A percentile compares a stretch with the other conserved stretches of the same genome.
Conservation (phyloP, 2,797 vertebrate genomes). For the Ataeniobius toweri region DNA sequence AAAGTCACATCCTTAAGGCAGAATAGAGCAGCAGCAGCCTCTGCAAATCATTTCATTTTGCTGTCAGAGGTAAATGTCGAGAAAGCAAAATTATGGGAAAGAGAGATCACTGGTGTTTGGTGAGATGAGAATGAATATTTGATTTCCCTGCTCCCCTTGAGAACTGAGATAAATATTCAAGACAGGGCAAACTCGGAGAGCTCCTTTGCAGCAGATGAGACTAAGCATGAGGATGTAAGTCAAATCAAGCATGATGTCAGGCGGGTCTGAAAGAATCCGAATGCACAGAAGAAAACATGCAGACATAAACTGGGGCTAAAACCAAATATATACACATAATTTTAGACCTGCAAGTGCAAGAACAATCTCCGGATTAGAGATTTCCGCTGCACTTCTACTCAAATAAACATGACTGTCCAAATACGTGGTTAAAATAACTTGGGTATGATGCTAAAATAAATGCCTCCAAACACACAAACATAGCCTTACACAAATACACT, state of each 20-base stretch:
- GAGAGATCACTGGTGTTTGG: constrained; percentile 51
- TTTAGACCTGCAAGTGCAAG: constrained; percentile 26
- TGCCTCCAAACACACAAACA: constrained; percentile 4
- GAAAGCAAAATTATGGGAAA: constrained; percentile 11
- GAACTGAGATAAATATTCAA: constrained; percentile 71
- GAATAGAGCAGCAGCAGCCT: not conserved
- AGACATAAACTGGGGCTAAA: not conserved
- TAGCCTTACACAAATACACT: constrained; percentile 3
- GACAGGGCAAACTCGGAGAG: constrained; percentile 44
- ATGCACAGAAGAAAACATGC: constrained; percentile 17
- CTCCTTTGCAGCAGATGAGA: constrained; percentile 46
- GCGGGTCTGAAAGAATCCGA: constrained; percentile 8
- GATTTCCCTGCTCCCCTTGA: constrained; percentile 56
- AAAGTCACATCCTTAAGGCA: constrained; percentile 16
- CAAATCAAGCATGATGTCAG: constrained; percentile 24
- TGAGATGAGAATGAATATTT: constrained; percentile 67
- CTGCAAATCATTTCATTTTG: constrained; percentile 22
- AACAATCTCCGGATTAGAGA: constrained; percentile 37
- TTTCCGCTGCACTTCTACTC: constrained; percentile 41
- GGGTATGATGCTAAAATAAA: constrained; percentile 18
- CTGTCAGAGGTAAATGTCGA: constrained; percentile 36
- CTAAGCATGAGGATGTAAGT: constrained; percentile 19
- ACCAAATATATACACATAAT: not conserved
- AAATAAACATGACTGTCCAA: constrained; percentile 48
- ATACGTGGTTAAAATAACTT: constrained; percentile 25